Base-by-base conservation (phyloP, 2,888 invertebrate genomes). In the Apomyelois bistriatella region DNA sequence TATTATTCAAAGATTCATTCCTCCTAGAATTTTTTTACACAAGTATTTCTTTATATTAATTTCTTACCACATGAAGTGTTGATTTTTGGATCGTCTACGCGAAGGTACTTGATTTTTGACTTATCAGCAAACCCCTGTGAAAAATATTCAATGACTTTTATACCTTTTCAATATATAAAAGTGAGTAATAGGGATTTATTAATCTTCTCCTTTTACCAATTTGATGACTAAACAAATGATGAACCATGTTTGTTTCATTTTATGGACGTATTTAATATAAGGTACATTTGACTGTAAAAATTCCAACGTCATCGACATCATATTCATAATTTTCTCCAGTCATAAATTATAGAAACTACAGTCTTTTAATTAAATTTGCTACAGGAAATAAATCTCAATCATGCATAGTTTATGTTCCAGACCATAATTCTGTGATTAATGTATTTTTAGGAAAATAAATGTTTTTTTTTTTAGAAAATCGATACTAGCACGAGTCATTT, bases 1-100 rank as follows among this genome's bases (percentile, higher is more conserved):
- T n/a, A n/a, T n/a, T n/a, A n/a, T n/a, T n/a, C n/a, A n/a, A n/a
- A n/a, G n/a, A n/a, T n/a, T n/a, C n/a, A n/a, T n/a, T n/a, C n/a
- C n/a, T n/a, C n/a, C n/a, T n/a, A n/a, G n/a, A n/a, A n/a, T n/a
- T n/a, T n/a, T n/a, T n/a, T n/a, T n/a, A n/a, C n/a, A n/a, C n/a
- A n/a, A n/a, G n/a, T n/a, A n/a, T n/a, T n/a, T n/a, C n/a, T n/a
- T n/a, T n/a, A n/a, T n/a, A n/a, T n/a, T n/a, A n/a, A 6, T 38
- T 40, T 64, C 78, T 76, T 76, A 82, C 85, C 83, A 61, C 85
- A 85, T 30, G 82, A 74, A 36, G 49, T 38, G 53, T 80, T 76
- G 22, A 66, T 32, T 40, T 59, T 68, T 57, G 66, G 60, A 47
- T 70, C 46, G 3, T 46, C 17, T 10, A n/a, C 16, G 10, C 16